Evolutionary conservation across 1,140 invertebrate species (phyloP), one percentile per base, ranked within the genome.

Genomic region (Argopecten irradians): DNA sequence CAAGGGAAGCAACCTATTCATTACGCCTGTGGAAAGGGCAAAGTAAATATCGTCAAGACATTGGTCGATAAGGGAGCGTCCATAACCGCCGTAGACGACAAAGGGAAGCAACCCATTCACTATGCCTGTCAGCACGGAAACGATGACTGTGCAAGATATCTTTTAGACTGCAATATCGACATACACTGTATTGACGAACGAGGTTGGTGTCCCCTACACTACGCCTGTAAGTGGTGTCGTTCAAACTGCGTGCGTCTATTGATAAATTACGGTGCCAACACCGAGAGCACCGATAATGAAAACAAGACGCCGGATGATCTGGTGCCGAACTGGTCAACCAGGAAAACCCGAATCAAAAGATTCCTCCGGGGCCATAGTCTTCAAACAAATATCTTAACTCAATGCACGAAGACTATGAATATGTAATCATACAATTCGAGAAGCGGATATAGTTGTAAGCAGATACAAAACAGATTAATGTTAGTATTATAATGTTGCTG

Each of bases 71-170:
- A 86, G n/a, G 34, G 34, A 34, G 85, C 71, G 16, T 41, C 46
- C 34, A 71, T 84, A 11, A 87, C 35, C n/a, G 32, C 86, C 1
- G n/a, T 34, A n/a, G 85, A 89, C n/a, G 39, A 22, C n/a, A 83
- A 89, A 28, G 88, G 88, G 22, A 86, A 86, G 36, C 41, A 86
- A 32, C 88, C 88, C 22, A 84, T 89, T 71, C 88, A 89, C 71
- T 84, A 87, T n/a, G 85, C 88, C 8, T 43, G 88, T 41, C 88
- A 89, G 39, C 84, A 89, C 34, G 88, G 88, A 19, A 86, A 87
- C 55, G 41, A 87, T 82, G 83, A 71, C 13, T 82, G 71, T n/a
- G 11, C 71, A 19, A 83, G 34, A 22, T 87, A 84, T 46, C 83
- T 89, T 36, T 22, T 86, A 7, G 34, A 33, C 28, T 84, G 83